Base-by-base conservation (phyloP, 2,113 vertebrate genomes). In the Phodopus roborovskii region DNA sequence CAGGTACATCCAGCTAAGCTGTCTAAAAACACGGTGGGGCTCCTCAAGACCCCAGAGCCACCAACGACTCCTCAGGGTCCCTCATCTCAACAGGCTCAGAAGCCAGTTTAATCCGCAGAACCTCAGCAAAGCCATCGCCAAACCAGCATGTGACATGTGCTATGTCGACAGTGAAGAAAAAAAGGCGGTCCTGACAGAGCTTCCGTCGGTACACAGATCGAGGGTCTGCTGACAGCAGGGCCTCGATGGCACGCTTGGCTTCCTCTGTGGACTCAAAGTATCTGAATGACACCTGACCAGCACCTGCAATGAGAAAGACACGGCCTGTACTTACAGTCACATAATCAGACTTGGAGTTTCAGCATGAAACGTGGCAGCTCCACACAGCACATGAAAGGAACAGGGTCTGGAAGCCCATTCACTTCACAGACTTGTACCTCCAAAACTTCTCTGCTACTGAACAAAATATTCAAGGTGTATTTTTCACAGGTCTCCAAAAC, bases 71-170 rank as follows among this genome's bases (percentile, higher is more conserved):
- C 0, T 8, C 64, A 33, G 74, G 30, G 66, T 90, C 81, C 39
- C 42, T 66, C 68, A 58, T 13, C 33, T 73, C 45, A 36, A 92
- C 39, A 64, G 95, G 22, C 58, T 89, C 86, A 30, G 83, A 91
- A 39, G 82, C 95, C 0, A 15, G 98, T 90, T 98, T 98, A 94
- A 99, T 98, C 90, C 97, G 98, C 48, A 99, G 96, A 3, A 99
- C 99, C 91, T 99, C 99, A n/a, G 98, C 99, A 96, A 99, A 99
- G 48, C 97, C 98, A 85, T 98, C 98, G 58, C 99, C 99, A 97
- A 99, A 99, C 99, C 99, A 99, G 98, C 99, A 99, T 2, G 99
- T 99, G 96, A 99, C 70, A 39, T 99, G 98, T 1, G 98, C 99
- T 0, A 91, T 97, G 95, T 99, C 99, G 58, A 99, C 96, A 16